A percentile compares a stretch with the other conserved stretches of the same genome.
Conservation (phyloP, 64 coral and sea anemone species). For the Acropora tenuis region DNA sequence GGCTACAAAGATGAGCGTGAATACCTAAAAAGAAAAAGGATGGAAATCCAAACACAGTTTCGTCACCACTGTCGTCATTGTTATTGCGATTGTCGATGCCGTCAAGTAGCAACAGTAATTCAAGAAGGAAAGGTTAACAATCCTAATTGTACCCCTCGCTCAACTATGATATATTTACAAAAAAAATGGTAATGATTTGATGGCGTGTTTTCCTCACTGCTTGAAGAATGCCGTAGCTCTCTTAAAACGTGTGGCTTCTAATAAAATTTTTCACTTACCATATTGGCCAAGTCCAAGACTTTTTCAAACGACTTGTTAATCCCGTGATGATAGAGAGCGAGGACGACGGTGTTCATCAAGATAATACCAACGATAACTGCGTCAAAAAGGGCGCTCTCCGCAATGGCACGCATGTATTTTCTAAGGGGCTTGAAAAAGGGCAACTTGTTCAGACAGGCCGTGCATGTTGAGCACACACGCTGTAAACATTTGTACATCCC, state of each 20-base stretch:
- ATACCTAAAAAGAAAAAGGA: constrained; percentile 61
- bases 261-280: constrained; percentile 32
- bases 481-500: neutral
- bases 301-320: constrained; percentile 55
- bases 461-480: neutral
- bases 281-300: constrained; percentile 70
- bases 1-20: constrained; percentile 82
- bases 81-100: no score
- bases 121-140: no score
- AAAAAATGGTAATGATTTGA: no score
- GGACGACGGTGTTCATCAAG: constrained; percentile 80
- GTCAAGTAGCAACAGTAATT: no score
- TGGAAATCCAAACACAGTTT: neutral
- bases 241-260: no score
- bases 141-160: no score
- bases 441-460: constrained; percentile 38
- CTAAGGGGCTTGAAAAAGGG: constrained; percentile 14
- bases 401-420: constrained; percentile 44
- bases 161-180: no score
- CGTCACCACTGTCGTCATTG: no score
- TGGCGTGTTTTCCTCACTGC: no score
- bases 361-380: constrained; percentile 74
- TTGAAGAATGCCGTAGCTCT: no score
- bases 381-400: constrained; percentile 74
- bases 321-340: constrained; percentile 81